Evolutionary conservation across 2,797 vertebrate species (phyloP).

Genomic region (Dendrocincla tyrannina): DNA sequence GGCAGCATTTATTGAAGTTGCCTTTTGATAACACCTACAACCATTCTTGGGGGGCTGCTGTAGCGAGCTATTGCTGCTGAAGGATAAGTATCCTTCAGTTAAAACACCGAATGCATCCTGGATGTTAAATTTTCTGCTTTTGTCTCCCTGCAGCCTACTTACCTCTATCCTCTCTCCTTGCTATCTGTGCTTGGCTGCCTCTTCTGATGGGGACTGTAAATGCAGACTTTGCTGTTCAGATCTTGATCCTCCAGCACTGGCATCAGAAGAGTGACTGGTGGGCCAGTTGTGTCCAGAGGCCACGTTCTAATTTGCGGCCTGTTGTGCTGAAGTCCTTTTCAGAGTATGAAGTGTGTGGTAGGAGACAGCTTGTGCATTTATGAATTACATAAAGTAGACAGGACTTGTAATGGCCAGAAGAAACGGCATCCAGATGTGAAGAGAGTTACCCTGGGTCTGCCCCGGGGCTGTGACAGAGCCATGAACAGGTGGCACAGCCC

Average conservation of each 20-base stretch:
- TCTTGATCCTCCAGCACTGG: accelerated
- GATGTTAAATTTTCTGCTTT: not conserved
- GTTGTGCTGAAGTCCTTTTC: not conserved
- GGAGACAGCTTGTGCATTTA: not conserved
- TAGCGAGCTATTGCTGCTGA: not conserved
- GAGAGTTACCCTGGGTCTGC: not conserved
- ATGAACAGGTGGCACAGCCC: not conserved
- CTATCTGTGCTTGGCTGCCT: accelerated
- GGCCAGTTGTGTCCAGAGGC: not conserved
- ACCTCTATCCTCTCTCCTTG: not conserved
- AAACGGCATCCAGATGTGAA: not conserved
- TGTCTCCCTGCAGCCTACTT: not conserved
- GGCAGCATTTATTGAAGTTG: accelerated
- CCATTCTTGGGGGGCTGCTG: not conserved
- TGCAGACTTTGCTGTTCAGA: not conserved
- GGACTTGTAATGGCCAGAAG: not conserved
- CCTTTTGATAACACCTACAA: not conserved
- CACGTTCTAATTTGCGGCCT: not conserved
- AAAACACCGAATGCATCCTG: not conserved
- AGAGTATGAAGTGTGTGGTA: accelerated
- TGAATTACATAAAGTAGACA: not conserved
- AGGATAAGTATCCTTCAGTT: not conserved
- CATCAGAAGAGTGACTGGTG: not conserved
- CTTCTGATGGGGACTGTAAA: not conserved
- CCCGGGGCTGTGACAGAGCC: not conserved